Evolutionary conservation across 2,113 vertebrate species (phyloP), one percentile per base, ranked within the genome.

Genomic region (Riparia riparia): DNA sequence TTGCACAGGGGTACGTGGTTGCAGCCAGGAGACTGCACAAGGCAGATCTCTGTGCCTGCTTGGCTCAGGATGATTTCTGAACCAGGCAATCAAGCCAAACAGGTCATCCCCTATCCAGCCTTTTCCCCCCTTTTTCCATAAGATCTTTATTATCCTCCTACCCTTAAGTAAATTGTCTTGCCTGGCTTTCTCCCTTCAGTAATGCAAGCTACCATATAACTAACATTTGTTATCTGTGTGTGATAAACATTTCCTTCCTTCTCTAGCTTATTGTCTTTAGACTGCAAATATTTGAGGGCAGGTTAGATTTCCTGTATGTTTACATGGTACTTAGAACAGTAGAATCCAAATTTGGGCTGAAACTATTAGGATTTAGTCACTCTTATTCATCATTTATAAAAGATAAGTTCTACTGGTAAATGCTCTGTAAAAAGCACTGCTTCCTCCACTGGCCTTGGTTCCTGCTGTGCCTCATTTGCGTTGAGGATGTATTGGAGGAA

Each of bases 1-100:
- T 22, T 37, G 10, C 31, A 29, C 49, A 68, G 34, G 24, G 12
- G 4, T 14, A 39, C 0, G 0, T 16, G 34, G 9, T 11, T 57
- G 77, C 32, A 37, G 50, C 34, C 3, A 1, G 2, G 22, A 51
- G 42, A 32, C 39, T 50, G 60, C 29, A 28, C 3, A 1, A 22
- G 37, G n/a, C 53, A 79, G 29, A 81, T 12, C 28, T 77, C 39
- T 70, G 18, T 9, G 8, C 44, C 50, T 81, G 14, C 74, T 65
- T 51, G 50, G 60, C 69, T 85, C 29, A 28, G 14, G 5, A 29
- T 73, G 69, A 39, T 42, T 78, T 65, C 93, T 86, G 60, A 85
- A 56, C 13, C 54, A 54, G 42, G 47, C 89, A 66, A 68, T 16
- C 0, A 12, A 91, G 39, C 14, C n/a, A 5, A 63, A 50, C 21